Conservation (phyloP, 2,888 invertebrate genomes). For the Sesamia inferens region DNA sequence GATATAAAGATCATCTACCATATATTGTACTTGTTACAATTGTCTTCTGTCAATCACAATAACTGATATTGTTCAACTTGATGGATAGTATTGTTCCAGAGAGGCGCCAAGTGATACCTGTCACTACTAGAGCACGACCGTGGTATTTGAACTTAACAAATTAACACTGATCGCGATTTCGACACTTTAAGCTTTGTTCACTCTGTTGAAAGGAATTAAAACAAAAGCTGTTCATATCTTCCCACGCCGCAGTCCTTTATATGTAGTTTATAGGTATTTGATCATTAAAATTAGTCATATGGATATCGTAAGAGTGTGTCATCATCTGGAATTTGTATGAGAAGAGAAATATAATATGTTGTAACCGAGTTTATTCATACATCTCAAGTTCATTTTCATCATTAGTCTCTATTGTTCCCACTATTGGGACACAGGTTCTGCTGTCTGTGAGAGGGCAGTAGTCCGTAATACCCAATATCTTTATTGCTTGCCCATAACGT, state of each 20-base stretch:
- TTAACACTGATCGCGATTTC: slow-evolving; percentile 30
- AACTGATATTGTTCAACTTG: slow-evolving; percentile 22
- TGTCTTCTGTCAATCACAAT: slow-evolving; percentile 7
- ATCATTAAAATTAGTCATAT: slow-evolving; percentile 25
- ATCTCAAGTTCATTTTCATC: not conserved
- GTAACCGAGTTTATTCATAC: not conserved
- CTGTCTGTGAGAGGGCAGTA: not conserved
- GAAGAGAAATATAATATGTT: not conserved
- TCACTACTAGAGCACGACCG: slow-evolving; percentile 36
- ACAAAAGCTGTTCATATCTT: slow-evolving; percentile 35
- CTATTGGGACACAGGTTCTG: not conserved
- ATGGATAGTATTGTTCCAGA: slow-evolving; percentile 33
- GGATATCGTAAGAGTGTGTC: not conserved
- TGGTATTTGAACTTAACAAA: slow-evolving; percentile 42
- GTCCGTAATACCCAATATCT: not conserved
- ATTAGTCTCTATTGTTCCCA: not conserved
- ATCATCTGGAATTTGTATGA: slow-evolving; percentile 17
- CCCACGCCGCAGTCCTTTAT: slow-evolving; percentile 34
- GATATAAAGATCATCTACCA: not conserved
- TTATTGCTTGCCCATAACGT: too few species aligned
- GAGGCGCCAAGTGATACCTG: slow-evolving; percentile 27
- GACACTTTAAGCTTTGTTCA: slow-evolving; percentile 38
- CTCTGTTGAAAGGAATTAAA: slow-evolving; percentile 34
- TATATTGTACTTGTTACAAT: slow-evolving; percentile 1
- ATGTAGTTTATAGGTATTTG: slow-evolving; percentile 3